Conservation (phyloP, 2,797 vertebrate species). For the Parambassis ranga region DNA sequence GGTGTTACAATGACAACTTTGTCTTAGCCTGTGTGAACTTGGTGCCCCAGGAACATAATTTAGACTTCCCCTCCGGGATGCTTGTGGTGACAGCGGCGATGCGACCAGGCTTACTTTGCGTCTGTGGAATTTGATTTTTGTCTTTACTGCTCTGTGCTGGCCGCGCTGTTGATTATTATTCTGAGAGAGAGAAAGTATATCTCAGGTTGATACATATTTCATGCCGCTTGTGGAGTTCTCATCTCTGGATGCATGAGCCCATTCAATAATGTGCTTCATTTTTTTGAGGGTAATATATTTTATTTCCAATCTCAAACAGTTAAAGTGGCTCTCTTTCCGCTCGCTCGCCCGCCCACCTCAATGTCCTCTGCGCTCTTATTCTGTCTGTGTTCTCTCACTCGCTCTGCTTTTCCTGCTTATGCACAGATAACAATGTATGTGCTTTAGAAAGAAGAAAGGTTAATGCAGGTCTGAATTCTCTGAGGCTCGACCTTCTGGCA, state of each 20-base stretch:
- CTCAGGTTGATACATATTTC: constrained; percentile 70
- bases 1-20: constrained; percentile 56
- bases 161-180: constrained; percentile 65
- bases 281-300: constrained; percentile 53
- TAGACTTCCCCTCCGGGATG: constrained; percentile 42
- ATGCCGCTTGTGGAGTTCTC: constrained; percentile 55
- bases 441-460: constrained; percentile 15
- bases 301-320: constrained; percentile 59
- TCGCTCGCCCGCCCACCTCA: constrained; percentile 12
- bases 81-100: constrained; percentile 14
- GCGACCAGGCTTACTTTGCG: constrained; percentile 27
- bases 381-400: not conserved
- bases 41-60: constrained; percentile 55
- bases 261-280: constrained; percentile 56
- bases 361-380: constrained; percentile 17
- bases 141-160: constrained; percentile 45
- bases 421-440: constrained; percentile 15
- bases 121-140: constrained; percentile 62
- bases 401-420: constrained; percentile 1
- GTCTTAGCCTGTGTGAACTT: constrained; percentile 63
- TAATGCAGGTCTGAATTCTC: constrained; percentile 29
- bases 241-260: constrained; percentile 65
- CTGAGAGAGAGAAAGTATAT: constrained; percentile 57
- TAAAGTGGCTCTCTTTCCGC: constrained; percentile 40
- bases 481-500: not conserved